A percentile compares a stretch with the other conserved stretches of the same genome.
phyloP scores from a whole-genome alignment of 2,888 invertebrate genomes.

The Julus scandinavius region DNA sequence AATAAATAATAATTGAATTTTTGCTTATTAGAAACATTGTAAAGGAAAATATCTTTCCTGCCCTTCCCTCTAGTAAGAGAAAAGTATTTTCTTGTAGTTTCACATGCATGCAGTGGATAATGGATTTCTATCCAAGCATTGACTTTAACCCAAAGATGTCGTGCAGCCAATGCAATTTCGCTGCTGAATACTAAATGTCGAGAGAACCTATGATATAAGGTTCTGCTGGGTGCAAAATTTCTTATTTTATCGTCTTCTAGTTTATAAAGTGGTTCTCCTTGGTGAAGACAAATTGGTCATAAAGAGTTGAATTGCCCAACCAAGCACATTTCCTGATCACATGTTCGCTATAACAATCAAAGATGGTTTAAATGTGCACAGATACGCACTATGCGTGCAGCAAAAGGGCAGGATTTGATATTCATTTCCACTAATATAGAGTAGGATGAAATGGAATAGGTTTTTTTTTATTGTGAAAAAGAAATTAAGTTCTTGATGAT shows the following conservation, averaged over 20 bases:
- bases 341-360: not conserved
- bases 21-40: too few relatives aligned
- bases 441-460: not conserved
- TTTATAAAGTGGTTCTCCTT: not conserved
- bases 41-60: too few relatives aligned
- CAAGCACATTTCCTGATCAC: slow-evolving; percentile 1
- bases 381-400: not conserved
- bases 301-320: not conserved
- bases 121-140: not conserved
- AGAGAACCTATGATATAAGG: not conserved
- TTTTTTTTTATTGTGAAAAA: not conserved
- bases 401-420: not conserved
- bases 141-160: not conserved
- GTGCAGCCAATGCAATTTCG: not conserved
- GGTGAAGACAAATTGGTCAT: slow-evolving; percentile 1
- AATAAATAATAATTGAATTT: too few relatives aligned
- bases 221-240: not conserved
- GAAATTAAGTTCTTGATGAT: not conserved
- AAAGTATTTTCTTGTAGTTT: too few relatives aligned
- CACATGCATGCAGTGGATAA: not conserved
- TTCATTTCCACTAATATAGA: not conserved
- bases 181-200: not conserved
- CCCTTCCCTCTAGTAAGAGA: too few relatives aligned
- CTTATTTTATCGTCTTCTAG: not conserved
- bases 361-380: not conserved